Base-by-base conservation (phyloP, 2,797 vertebrate genomes). In the Enteromius viviparus region DNA sequence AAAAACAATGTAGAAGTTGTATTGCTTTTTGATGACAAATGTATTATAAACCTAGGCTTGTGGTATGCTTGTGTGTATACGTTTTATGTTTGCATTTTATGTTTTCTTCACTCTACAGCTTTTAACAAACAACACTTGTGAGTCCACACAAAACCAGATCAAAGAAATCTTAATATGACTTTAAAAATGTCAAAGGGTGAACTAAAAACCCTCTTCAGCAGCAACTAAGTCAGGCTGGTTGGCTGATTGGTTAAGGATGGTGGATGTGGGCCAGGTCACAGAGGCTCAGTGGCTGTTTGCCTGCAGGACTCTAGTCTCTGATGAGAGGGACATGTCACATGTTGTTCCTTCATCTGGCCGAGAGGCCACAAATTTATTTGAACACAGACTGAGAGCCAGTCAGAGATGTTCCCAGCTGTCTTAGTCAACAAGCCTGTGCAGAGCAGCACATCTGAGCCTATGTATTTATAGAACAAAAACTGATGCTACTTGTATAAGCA, bases 81-180 rank as follows among this genome's bases (percentile, higher is more conserved):
- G 70, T 82, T 82, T 85, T 51, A 77, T 83, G 64, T 77, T 83
- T 83, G 84, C 90, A 91, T 87, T 90, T 23, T 26, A 47, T 91
- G 88, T 86, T 81, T 89, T 87, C 88, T 81, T 83, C 87, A 74
- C 65, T 81, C 45, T 55, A 78, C 81, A 78, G 83, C 86, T 80
- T 23, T 95, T 92, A 91, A 90, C 94, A 93, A 92, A 92, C 19
- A 53, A 68, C 53, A 71, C 23, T 72, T n/a, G 4, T 32, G 32
- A 10, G 29, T 7, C 32, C 55, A 79, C 6, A 19, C 15, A 76
- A 55, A 69, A 55, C 17, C 34, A 17, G 26, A 72, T 51, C 14
- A 72, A 72, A 49, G 2, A 74, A 15, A 53, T 66, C 17, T 26
- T 71, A 29, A 37, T 74, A 51, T 74, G 82, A 58, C 65, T 58